Conservation (phyloP, 2,113 vertebrate species). For the Muntiacus reevesi region DNA sequence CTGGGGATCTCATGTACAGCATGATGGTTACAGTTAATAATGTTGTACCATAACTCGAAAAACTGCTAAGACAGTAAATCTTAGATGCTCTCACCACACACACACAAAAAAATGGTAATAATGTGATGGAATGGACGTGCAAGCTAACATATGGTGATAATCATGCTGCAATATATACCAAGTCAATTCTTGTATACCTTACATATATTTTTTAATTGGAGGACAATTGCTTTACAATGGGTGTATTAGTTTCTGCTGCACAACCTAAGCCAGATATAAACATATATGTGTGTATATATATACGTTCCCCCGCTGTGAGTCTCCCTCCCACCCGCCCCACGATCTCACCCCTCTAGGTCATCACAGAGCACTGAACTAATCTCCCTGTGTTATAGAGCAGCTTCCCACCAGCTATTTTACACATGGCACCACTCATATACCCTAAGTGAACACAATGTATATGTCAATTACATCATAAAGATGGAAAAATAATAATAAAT, state of each 20-base stretch:
- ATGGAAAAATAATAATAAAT: background rate
- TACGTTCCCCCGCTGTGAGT: rapidly evolving
- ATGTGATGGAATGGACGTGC: background rate
- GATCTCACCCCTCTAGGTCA: background rate
- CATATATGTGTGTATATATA: background rate
- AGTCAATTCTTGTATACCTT: background rate
- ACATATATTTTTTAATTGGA: background rate
- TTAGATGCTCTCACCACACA: background rate
- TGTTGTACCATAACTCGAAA: background rate
- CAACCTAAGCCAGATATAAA: background rate
- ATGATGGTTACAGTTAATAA: background rate
- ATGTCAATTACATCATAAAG: background rate
- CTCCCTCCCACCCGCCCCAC: background rate
- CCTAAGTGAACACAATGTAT: background rate
- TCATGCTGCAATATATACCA: background rate
- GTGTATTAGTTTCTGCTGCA: background rate
- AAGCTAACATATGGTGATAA: background rate
- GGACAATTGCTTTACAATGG: background rate
- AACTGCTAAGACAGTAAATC: background rate
- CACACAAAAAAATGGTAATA: background rate
- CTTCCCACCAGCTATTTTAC: background rate
- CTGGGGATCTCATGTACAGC: background rate
- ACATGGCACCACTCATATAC: background rate
- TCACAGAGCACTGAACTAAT: background rate
- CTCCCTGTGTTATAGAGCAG: background rate